Evolutionary conservation across 2,888 invertebrate genomes (phyloP).

Genomic region (Suillia variegata): DNA sequence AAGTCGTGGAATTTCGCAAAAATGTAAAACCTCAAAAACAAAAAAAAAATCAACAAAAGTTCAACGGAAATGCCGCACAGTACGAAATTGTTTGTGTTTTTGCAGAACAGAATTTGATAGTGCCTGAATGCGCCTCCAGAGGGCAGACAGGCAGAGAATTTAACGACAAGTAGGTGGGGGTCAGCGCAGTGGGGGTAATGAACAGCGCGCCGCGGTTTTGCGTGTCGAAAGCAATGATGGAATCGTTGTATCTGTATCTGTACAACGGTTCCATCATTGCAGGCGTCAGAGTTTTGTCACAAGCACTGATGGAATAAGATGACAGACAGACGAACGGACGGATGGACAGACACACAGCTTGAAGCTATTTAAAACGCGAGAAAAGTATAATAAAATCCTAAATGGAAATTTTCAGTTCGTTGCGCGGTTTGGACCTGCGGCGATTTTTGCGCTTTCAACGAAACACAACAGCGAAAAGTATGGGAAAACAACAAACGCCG

Average conservation of each 20-base stretch:
- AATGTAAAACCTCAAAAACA: background rate
- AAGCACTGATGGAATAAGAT: background rate
- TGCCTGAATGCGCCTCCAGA: no score
- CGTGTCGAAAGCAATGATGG: no score
- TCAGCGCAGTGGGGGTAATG: background rate
- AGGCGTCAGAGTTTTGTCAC: background rate
- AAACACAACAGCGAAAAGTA: no score
- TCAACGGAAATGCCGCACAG: background rate
- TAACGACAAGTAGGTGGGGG: background rate
- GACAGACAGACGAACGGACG: background rate
- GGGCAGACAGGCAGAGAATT: no score
- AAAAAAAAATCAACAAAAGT: background rate
- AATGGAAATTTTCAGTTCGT: conserved; percentile 25
- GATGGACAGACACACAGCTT: no score
- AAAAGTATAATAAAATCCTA: no score
- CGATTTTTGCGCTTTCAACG: conserved; percentile 8
- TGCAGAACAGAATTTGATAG: background rate
- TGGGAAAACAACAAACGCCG: no score
- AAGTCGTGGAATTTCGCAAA: background rate
- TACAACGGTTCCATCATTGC: no score
- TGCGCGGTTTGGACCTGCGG: conserved; percentile 14
- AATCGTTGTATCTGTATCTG: no score
- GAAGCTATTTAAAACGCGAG: no score
- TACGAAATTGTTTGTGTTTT: background rate
- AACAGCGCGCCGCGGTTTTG: background rate